Evolutionary conservation across 92 coral and sea anemone species (phyloP), one percentile per base, ranked within the genome.

Genomic region (Phenganax subtilis): DNA sequence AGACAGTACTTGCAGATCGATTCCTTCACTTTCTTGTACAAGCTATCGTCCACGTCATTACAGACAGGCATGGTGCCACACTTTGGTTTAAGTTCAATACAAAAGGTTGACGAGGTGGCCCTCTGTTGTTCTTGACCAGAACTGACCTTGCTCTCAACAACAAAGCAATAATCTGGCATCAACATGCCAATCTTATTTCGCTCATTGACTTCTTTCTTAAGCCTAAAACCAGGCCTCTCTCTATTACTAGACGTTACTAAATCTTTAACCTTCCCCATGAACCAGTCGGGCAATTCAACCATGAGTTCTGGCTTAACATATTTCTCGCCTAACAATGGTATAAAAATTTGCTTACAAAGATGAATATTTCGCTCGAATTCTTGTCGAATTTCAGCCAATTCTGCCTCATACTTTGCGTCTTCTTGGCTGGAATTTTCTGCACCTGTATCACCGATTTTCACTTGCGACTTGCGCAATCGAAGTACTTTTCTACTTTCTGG

Each of bases 71-170:
- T 81, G 72, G 86, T 89, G 8, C 99, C 99, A 68, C 93, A 96
- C 63, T 96, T 96, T 12, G 99, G 97, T 67, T 96, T 96, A 73
- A 96, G 88, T 84, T 96, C 99, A 7, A 92, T 90, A 37, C 92
- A 92, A 73, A 96, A 86, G 25, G 89, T 88, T 47, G 98, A 88
- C 69, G 81, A n/a, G 20, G 20, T 55, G 10, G 44, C 37, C 59
- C 65, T 3, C 10, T n/a, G 14, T 25, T 16, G 16, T 27, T 27
- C 29, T n/a, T 72, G 55, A 54, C 63, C 64, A 29, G 25, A 47
- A 75, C 78, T 31, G 9, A 55, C 66, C 14, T 28, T 52, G 59
- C 74, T 73, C 8, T 63, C 76, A 25, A 89, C 85, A 44, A 93
- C 82, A 61, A 90, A 90, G 68, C 97, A 90, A 47, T 90, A 88